phyloP scores from a whole-genome alignment of 2,113 vertebrate genomes.

The Tachysurus vachellii region DNA sequence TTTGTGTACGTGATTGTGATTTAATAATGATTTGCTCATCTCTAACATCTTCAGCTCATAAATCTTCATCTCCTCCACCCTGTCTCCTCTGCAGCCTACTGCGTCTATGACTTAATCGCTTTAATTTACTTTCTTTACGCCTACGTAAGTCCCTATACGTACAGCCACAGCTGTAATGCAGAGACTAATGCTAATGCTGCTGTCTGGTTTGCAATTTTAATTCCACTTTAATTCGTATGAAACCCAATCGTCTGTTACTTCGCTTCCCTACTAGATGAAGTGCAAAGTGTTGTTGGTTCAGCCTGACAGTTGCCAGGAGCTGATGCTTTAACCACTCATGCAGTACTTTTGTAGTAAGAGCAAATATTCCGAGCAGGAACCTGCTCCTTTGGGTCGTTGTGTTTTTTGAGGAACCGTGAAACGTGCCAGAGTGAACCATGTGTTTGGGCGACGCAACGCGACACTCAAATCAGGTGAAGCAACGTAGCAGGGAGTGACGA shows the following conservation, averaged over 20 bases:
- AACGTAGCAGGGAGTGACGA: background rate
- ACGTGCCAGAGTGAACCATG: slow-evolving; percentile 49
- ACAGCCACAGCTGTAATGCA: slow-evolving; percentile 6
- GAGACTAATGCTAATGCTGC: slow-evolving; percentile 20
- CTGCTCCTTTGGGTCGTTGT: slow-evolving; percentile 53
- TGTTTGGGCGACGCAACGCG: slow-evolving; percentile 42
- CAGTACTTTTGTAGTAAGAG: slow-evolving; percentile 56
- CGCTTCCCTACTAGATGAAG: slow-evolving; percentile 20
- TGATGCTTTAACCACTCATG: slow-evolving; percentile 59
- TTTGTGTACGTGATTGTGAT: background rate
- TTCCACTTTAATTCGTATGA: slow-evolving; percentile 34
- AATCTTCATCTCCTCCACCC: slow-evolving; percentile 53
- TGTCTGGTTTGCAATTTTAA: slow-evolving; percentile 37
- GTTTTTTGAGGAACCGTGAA: slow-evolving; percentile 69
- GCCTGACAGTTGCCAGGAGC: slow-evolving; percentile 54
- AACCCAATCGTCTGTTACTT: slow-evolving; percentile 23
- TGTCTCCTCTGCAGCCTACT: slow-evolving; percentile 25
- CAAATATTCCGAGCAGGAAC: slow-evolving; percentile 67
- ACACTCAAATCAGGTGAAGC: slow-evolving; percentile 35
- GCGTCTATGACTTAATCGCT: slow-evolving; percentile 4
- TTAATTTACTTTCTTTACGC: slow-evolving; percentile 29
- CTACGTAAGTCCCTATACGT: slow-evolving; percentile 8
- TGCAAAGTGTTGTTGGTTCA: slow-evolving; percentile 24
- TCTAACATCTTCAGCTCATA: background rate
- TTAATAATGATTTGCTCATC: slow-evolving; percentile 5